Base-by-base conservation (phyloP, 2,888 invertebrate genomes). In the Brachyptera risi region DNA sequence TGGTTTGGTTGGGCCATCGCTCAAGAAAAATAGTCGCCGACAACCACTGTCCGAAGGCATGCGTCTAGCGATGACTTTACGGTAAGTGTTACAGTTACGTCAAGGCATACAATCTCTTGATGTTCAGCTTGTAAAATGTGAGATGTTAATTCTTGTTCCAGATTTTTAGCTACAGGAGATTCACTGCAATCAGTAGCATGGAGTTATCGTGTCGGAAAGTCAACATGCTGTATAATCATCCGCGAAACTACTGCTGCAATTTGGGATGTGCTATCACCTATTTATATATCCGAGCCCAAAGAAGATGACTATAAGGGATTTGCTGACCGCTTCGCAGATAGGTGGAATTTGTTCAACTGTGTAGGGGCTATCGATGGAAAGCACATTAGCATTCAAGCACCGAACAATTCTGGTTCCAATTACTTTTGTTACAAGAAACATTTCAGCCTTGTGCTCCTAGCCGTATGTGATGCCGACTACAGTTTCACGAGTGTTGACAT, bases 331-430 rank as follows among this genome's bases (percentile, higher is more conserved):
- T 71, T 68, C 67, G 26, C 62, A 26, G 57, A 60, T 3, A 66
- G 62, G 50, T 70, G 69, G 68, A 68, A 71, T 56, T 70, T 68
- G 63, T 68, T 68, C 38, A 66, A 70, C 64, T 69, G 69, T 63
- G 23, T 69, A 15, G 68, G 68, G 50, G 65, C 66, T 5, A 61
- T 67, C 5, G 67, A 68, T 59, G 67, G 69, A 1, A 71, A 70
- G 62, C 69, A 68, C 51, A 59, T 68, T 11, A 59, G 60, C 11
- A 60, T 68, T 21, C 65, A 67, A 58, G 65, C 68, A 37, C 68
- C 68, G 47, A 63, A 64, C 56, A 67, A 69, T 56, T 68, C 65
- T 65, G 70, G 68, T n/a, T 64, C 65, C n/a, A 62, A 65, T 50
- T 68, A 56, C 60, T 70, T 66, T 59, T 68, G 67, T 62, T 71